These are phyloP conservation scores for Archaeoteleia sp. DNA, from an alignment of 2,888 invertebrate genomes.

Conservation along the genomic window DNA sequence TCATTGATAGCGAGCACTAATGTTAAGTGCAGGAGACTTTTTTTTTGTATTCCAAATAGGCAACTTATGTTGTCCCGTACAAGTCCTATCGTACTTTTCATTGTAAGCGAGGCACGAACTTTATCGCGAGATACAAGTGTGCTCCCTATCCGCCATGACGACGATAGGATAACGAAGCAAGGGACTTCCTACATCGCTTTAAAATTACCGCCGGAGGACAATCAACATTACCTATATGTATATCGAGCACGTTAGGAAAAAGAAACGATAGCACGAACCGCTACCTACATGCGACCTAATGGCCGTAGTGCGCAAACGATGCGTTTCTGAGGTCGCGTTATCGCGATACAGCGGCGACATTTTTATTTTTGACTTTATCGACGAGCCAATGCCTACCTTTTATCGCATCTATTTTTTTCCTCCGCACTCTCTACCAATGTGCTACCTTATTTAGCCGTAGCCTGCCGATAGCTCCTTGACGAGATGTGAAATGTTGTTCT, in stretches of 20 bases:
- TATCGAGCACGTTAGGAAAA: conserved; percentile 35
- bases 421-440: conserved; percentile 8
- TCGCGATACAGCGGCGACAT: conserved; percentile 16
- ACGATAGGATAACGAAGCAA: conserved; percentile 67
- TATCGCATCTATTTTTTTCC: conserved; percentile 32
- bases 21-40: conserved; percentile 2
- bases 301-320: conserved; percentile 8
- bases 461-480: conserved; percentile 14
- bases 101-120: conserved; percentile 54
- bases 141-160: conserved; percentile 63
- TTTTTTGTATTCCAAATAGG: conserved; percentile 38
- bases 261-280: conserved; percentile 52
- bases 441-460: conserved; percentile 46
- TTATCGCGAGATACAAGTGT: conserved; percentile 48
- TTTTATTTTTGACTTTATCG: conserved; percentile 45
- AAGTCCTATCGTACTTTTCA: conserved; percentile 43
- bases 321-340: conserved; percentile 55
- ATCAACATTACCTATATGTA: conserved; percentile 60
- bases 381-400: conserved; percentile 26
- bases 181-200: conserved; percentile 66
- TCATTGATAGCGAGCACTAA: conserved; percentile 18
- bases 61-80: conserved; percentile 26
- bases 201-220: conserved; percentile 63
- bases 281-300: conserved; percentile 55
- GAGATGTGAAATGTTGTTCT: conserved; percentile 29